These are phyloP conservation scores for Sabatieria punctata DNA, from an alignment of 2,888 invertebrate genomes.

Conservation along the genomic window DNA sequence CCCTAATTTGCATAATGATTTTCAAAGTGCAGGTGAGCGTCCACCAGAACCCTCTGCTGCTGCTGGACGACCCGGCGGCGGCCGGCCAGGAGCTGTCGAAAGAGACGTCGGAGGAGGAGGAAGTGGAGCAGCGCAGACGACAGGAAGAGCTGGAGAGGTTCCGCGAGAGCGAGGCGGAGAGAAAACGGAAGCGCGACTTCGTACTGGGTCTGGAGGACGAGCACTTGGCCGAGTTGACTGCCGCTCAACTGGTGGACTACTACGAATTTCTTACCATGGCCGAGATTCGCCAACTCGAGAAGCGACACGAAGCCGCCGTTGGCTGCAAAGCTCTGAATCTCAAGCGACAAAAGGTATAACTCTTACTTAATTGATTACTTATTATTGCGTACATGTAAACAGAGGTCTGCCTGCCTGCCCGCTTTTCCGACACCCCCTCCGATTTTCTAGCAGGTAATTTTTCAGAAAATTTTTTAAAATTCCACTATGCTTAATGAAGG, in stretches of 20 bases:
- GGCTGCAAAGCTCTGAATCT: too few relatives aligned
- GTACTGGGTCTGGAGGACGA: conserved; percentile 1
- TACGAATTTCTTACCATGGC: conserved; percentile 1
- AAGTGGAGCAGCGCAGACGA: neutral
- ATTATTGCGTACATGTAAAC: too few relatives aligned
- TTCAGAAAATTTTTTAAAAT: too few relatives aligned
- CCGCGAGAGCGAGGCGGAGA: neutral
- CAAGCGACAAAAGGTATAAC: too few relatives aligned
- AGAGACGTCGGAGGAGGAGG: neutral
- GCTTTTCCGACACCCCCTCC: too few relatives aligned
- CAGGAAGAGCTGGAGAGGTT: neutral
- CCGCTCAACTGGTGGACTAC: conserved; percentile 1
- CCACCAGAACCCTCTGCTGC: neutral
- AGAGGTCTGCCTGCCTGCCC: too few relatives aligned
- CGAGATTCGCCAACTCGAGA: neutral
- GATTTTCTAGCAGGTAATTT: too few relatives aligned
- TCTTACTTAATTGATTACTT: too few relatives aligned
- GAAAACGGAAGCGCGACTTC: conserved; percentile 1
- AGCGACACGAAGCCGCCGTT: neutral
- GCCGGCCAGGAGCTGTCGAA: neutral
- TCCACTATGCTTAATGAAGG: too few relatives aligned
- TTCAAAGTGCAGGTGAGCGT: neutral
- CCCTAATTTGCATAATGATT: too few relatives aligned
- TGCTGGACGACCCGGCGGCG: neutral
- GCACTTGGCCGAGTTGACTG: neutral